phyloP scores from a whole-genome alignment of 1,140 invertebrate species.

The Rhagoletis zephyria region DNA sequence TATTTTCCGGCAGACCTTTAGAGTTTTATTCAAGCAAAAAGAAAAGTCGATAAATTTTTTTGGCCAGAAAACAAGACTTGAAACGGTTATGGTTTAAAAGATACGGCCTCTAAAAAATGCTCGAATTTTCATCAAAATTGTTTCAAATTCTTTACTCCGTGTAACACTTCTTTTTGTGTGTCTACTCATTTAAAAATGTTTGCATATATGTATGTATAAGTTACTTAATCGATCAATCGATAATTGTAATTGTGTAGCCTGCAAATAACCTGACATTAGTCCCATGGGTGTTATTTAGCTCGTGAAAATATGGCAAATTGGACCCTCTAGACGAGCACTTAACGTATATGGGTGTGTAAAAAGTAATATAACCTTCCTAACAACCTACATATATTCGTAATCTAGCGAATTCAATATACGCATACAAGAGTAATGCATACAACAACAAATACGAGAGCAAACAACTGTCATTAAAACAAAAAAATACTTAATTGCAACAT shows the following conservation, averaged over 20 bases:
- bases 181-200: too few species aligned
- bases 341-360: background rate
- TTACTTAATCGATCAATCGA: background rate
- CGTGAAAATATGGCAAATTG: background rate
- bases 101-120: too few species aligned
- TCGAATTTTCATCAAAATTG: too few species aligned
- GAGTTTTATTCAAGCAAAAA: too few species aligned
- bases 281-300: background rate
- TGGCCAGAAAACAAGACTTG: too few species aligned
- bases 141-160: too few species aligned
- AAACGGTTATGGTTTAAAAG: too few species aligned
- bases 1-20: too few species aligned
- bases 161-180: too few species aligned
- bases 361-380: background rate
- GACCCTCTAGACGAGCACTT: background rate
- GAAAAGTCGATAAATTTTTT: too few species aligned
- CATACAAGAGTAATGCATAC: background rate
- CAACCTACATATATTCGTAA: background rate
- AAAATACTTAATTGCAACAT: background rate
- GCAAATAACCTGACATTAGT: background rate
- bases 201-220: background rate
- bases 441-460: background rate
- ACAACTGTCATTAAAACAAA: conserved; percentile 3
- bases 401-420: background rate
- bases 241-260: background rate